These are phyloP conservation scores for Epinotia bilunana DNA, from an alignment of 2,888 invertebrate species.

Conservation along the genomic window DNA sequence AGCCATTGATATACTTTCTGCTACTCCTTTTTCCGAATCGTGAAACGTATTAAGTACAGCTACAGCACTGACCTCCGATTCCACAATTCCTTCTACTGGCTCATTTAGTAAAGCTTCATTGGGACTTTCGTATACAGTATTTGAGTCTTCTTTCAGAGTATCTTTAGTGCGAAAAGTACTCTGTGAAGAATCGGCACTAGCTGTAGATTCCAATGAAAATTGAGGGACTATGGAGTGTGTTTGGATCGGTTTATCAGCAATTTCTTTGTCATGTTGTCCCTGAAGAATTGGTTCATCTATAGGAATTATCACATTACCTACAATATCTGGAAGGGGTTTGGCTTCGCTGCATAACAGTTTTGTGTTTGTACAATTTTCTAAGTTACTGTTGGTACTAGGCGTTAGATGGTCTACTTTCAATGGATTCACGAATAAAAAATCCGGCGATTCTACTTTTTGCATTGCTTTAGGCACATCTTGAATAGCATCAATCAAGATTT, in stretches of 20 bases:
- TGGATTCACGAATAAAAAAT: constrained; percentile 13
- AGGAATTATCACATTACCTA: constrained; percentile 8
- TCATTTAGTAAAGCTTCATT: not conserved
- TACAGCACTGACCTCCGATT: not conserved
- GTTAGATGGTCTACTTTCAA: not conserved
- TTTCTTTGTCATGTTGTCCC: not conserved
- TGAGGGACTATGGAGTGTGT: constrained; percentile 11
- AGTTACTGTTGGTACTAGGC: not conserved
- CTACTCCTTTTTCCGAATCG: constrained; percentile 1
- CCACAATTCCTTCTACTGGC: not conserved
- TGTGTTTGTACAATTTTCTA: not conserved
- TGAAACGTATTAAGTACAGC: constrained; percentile 2
- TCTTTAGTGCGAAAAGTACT: constrained; percentile 38
- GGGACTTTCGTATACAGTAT: not conserved
- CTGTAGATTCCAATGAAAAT: constrained; percentile 36
- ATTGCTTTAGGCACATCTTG: constrained; percentile 38
- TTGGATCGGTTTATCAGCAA: not conserved
- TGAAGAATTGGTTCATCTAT: not conserved
- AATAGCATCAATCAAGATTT: constrained; percentile 31
- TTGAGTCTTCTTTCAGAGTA: constrained; percentile 29
- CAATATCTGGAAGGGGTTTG: constrained; percentile 15
- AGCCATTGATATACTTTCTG: not conserved
- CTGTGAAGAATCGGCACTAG: constrained; percentile 41
- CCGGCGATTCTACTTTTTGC: constrained; percentile 1
- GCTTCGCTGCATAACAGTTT: constrained; percentile 7